These are phyloP conservation scores for Acleris cristana DNA, from an alignment of 2,888 invertebrate genomes.

Conservation along the genomic window DNA sequence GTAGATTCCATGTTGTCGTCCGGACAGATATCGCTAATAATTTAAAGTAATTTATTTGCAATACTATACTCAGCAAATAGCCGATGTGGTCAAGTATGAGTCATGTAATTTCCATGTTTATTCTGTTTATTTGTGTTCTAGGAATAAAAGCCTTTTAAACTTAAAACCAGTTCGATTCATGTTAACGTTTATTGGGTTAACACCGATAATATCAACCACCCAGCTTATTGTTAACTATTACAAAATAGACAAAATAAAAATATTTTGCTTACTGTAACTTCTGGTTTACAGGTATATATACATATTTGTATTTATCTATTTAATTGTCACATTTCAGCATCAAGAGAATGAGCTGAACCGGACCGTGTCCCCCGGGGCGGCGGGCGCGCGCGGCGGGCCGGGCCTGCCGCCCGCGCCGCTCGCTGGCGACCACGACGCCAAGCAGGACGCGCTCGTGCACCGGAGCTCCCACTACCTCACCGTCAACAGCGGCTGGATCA, in stretches of 20 bases:
- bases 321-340: slow-evolving; percentile 54
- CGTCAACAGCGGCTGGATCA: slow-evolving; percentile 78
- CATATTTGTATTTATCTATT: neutral
- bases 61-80: neutral
- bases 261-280: no score
- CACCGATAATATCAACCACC: no score
- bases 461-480: slow-evolving; percentile 76
- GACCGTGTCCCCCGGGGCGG: slow-evolving; percentile 58
- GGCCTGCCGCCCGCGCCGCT: slow-evolving; percentile 53
- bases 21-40: slow-evolving; percentile 29
- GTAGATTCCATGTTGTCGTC: slow-evolving; percentile 44
- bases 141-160: no score
- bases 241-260: no score
- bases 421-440: slow-evolving; percentile 55
- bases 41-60: slow-evolving; percentile 14
- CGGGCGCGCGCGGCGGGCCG: slow-evolving; percentile 55
- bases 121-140: no score
- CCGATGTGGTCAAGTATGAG: neutral
- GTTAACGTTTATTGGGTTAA: no score
- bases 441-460: slow-evolving; percentile 70
- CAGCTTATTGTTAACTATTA: no score
- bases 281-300: no score
- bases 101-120: neutral
- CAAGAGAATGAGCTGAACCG: slow-evolving; percentile 65
- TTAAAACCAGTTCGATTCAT: no score